phyloP scores from a whole-genome alignment of 2,888 invertebrate genomes.

The Megalurothrips usitatus region DNA sequence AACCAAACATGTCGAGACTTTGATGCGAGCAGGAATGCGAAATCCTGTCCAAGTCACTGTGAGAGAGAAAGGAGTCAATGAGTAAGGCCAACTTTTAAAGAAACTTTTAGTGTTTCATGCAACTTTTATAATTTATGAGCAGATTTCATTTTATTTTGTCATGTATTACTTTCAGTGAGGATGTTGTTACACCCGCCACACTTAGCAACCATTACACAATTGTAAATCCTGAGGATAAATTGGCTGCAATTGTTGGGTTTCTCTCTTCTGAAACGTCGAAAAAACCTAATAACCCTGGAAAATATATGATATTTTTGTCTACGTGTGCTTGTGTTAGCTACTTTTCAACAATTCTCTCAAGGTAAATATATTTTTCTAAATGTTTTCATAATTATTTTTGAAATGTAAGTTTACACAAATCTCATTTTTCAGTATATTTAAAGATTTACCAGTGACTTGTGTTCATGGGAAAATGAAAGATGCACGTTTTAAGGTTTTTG shows the following conservation, averaged over 20 bases:
- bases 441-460: slow-evolving; percentile 57
- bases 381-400: slow-evolving; percentile 29
- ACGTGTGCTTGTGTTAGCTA: slow-evolving; percentile 67
- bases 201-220: slow-evolving; percentile 70
- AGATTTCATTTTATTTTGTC: neutral
- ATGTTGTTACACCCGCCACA: slow-evolving; percentile 48
- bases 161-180: slow-evolving; percentile 30
- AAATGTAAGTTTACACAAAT: neutral
- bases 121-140: slow-evolving; percentile 23
- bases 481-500: slow-evolving; percentile 75
- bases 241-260: slow-evolving; percentile 73
- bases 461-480: slow-evolving; percentile 96
- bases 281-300: slow-evolving; percentile 76
- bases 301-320: slow-evolving; percentile 4
- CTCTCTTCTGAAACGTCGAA: slow-evolving; percentile 55
- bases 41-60: slow-evolving; percentile 90
- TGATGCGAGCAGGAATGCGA: slow-evolving; percentile 87
- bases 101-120: neutral
- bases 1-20: slow-evolving; percentile 84
- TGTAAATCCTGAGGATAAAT: slow-evolving; percentile 72
- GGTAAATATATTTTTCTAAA: slow-evolving; percentile 40
- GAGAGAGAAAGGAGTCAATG: slow-evolving; percentile 74
- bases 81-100: slow-evolving; percentile 42
- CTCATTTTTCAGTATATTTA: slow-evolving; percentile 46
- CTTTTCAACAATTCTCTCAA: slow-evolving; percentile 50